Percentiles rank a stretch among this genome's conserved stretches.
Evolutionary conservation across 2,113 vertebrate species (phyloP).

Genomic region (Furnarius figulus): DNA sequence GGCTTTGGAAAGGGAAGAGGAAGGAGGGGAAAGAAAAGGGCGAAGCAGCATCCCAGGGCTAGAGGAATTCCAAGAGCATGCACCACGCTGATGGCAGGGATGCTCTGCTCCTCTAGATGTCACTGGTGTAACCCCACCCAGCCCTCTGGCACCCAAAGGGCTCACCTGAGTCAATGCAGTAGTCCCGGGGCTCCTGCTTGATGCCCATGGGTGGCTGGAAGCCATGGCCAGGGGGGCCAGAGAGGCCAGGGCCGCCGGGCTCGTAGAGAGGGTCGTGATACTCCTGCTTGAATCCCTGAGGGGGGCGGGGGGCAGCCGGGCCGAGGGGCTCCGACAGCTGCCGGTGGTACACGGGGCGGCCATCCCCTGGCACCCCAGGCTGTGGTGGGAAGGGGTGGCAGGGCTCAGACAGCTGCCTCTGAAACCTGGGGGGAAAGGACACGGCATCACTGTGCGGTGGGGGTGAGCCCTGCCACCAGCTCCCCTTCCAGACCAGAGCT

Average conservation of each 20-base stretch:
- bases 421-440: constrained; percentile 80
- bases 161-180: constrained; percentile 97
- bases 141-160: not conserved
- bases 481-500: not conserved
- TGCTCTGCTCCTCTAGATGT: not conserved
- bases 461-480: fast-evolving
- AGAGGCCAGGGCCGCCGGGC: constrained; percentile 80
- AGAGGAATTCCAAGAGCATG: fast-evolving
- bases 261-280: constrained; percentile 90
- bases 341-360: constrained; percentile 87
- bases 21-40: too few relatives aligned
- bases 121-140: fast-evolving
- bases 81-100: not conserved
- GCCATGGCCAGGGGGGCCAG: constrained; percentile 72
- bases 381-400: constrained; percentile 83
- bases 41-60: not conserved
- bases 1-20: not conserved
- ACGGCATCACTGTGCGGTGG: fast-evolving
- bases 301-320: constrained; percentile 74
- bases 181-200: constrained; percentile 95
- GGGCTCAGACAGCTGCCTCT: constrained; percentile 94
- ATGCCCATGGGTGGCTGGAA: constrained; percentile 90
- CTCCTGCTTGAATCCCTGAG: constrained; percentile 94
- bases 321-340: constrained; percentile 93
- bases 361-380: constrained; percentile 78